Conservation (phyloP, 2,888 invertebrate genomes). For the Falcaria lacertinaria region DNA sequence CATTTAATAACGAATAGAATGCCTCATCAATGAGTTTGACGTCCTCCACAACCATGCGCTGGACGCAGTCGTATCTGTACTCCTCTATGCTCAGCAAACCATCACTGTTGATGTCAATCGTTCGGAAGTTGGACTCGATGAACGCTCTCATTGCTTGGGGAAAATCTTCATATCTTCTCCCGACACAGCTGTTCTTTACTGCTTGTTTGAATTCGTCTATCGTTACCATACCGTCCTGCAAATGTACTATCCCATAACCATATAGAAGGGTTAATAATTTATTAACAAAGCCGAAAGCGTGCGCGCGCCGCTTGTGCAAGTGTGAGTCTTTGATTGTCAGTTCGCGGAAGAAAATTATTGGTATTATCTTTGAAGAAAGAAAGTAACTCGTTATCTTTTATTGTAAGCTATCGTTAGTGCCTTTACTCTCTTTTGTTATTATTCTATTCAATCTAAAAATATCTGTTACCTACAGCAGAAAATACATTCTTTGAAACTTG, state of each 20-base stretch:
- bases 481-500: no score
- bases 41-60: constrained; percentile 88
- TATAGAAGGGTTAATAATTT: constrained; percentile 9
- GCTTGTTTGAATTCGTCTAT: constrained; percentile 90
- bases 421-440: no score
- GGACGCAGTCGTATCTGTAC: constrained; percentile 90
- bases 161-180: constrained; percentile 87
- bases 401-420: no score
- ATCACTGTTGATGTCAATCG: constrained; percentile 89
- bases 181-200: constrained; percentile 89
- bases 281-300: constrained; percentile 39
- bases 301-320: constrained; percentile 37
- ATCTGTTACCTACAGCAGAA: no score
- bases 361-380: not conserved
- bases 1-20: constrained; percentile 86
- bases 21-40: constrained; percentile 88
- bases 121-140: constrained; percentile 90
- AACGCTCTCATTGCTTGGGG: constrained; percentile 93
- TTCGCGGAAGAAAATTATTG: not conserved
- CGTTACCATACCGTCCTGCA: constrained; percentile 89
- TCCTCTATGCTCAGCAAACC: constrained; percentile 89
- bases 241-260: constrained; percentile 20
- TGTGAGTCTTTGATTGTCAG: constrained; percentile 11
- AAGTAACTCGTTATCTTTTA: not conserved
- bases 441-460: no score